Evolutionary conservation across 2,888 invertebrate species (phyloP).

Genomic region (Dastarcus helophoroides): DNA sequence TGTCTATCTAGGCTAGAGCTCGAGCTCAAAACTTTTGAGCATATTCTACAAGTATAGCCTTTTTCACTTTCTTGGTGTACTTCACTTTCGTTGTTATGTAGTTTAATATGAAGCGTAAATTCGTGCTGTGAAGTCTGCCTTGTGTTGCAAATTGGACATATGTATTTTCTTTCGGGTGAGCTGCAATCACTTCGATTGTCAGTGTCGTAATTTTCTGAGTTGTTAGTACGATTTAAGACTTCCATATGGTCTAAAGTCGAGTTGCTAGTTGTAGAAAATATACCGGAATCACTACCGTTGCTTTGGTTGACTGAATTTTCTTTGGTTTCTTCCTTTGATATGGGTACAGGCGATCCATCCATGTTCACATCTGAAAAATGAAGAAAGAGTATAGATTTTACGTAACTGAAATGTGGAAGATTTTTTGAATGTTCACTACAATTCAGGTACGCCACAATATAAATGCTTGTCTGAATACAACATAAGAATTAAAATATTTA

Average conservation of each 20-base stretch:
- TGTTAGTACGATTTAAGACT: constrained; percentile 15
- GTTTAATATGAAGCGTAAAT: constrained; percentile 57
- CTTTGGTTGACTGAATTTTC: constrained; percentile 21
- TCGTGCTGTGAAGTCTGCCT: constrained; percentile 51
- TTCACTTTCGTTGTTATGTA: constrained; percentile 47
- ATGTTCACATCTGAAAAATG: constrained; percentile 27
- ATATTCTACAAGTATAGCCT: constrained; percentile 51
- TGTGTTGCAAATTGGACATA: constrained; percentile 55
- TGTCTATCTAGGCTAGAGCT: constrained; percentile 70
- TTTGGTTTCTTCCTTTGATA: constrained; percentile 18
- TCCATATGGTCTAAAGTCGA: constrained; percentile 18
- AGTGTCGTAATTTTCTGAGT: constrained; percentile 37
- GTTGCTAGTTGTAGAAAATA: constrained; percentile 29
- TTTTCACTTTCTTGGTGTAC: constrained; percentile 33
- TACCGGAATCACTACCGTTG: constrained; percentile 32
- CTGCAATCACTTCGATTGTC: constrained; percentile 48
- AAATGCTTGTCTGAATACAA: too few species aligned
- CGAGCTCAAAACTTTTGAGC: constrained; percentile 62
- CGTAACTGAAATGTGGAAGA: too few species aligned
- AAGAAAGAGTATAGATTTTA: neutral
- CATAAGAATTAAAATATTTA: too few species aligned
- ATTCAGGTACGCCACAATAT: too few species aligned
- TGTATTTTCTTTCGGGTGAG: constrained; percentile 37
- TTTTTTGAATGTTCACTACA: too few species aligned
- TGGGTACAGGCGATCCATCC: constrained; percentile 27